Base-by-base conservation (phyloP, 2,797 vertebrate genomes). In the Cottoperca gobio region DNA sequence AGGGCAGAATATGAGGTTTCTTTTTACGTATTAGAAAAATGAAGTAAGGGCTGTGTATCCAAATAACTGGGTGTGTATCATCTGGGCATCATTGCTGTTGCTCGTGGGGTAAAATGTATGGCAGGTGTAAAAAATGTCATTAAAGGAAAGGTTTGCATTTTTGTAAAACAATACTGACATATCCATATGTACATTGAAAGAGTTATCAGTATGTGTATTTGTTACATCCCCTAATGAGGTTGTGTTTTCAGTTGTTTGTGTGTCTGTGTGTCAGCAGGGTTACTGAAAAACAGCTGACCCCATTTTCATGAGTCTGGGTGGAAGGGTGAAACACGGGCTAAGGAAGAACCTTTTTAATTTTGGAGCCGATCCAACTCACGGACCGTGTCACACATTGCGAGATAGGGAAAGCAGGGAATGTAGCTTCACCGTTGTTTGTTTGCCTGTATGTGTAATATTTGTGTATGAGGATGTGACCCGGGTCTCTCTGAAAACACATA, bases 401-500 rank as follows among this genome's bases (percentile, higher is more conserved):
- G n/a, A n/a, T n/a, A n/a, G n/a, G n/a, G n/a, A n/a, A n/a, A n/a
- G n/a, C n/a, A n/a, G 11, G 14, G 17, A 17, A 28, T 12, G 19
- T 19, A 11, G 2, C 6, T 11, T 39, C 26, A 16, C 6, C 58
- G 21, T 54, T 40, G 5, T 53, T 64, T 45, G 5, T 42, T 42
- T 45, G 9, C 6, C 24, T 58, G 35, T 9, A 19, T 6, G 1
- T 57, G 33, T 33, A 3, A 43, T 10, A 69, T 48, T 26, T 12
- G 1, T 57, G 39, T 35, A 2, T 49, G 10, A 69, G 53, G 33
- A 48, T 60, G 69, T 60, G 54, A 74, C 39, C 40, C n/a, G 40
- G 35, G 50, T 70, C 31, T 46, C 19, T 43, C 31, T 71, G 58
- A 78, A 63, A 73, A 62, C 21, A 66, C 6, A 63, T 13, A 62